Evolutionary conservation across 2,888 invertebrate species (phyloP).

Genomic region (Trachelus tabidus): DNA sequence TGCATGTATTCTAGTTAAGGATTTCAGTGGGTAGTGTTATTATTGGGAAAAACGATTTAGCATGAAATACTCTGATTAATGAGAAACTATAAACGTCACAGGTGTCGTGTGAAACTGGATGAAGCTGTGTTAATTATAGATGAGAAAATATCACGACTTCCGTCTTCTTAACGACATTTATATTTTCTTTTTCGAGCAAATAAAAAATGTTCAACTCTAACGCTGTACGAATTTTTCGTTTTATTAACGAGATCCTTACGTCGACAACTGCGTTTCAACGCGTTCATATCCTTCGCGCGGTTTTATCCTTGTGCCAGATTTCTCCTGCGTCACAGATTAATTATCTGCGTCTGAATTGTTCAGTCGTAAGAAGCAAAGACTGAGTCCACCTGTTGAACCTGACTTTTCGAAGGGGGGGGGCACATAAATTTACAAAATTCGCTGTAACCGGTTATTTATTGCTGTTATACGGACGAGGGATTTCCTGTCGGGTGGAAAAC

Average conservation of each 20-base stretch:
- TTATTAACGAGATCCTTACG: background rate
- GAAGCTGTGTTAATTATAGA: slow-evolving; percentile 16
- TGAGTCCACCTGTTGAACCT: background rate
- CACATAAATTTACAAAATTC: background rate
- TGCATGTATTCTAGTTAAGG: background rate
- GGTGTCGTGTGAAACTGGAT: background rate
- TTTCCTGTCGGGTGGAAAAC: slow-evolving; percentile 1
- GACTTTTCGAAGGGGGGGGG: background rate
- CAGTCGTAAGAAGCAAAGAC: background rate
- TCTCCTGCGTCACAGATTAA: slow-evolving; percentile 1
- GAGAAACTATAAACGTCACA: background rate
- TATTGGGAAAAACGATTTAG: background rate
- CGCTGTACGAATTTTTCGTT: background rate
- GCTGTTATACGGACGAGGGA: background rate
- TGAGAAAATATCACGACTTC: slow-evolving; percentile 34
- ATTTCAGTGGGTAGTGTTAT: background rate
- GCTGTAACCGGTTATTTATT: background rate
- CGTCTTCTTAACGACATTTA: background rate
- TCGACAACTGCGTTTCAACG: slow-evolving; percentile 2
- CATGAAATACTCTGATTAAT: background rate
- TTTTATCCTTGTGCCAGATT: slow-evolving; percentile 18
- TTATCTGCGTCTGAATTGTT: background rate
- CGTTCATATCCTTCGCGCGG: slow-evolving; percentile 16
- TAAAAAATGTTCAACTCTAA: background rate
- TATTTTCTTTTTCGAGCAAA: background rate